A percentile compares a stretch with the other conserved stretches of the same genome.
These are phyloP conservation scores for Menidia beryllina DNA, from an alignment of 2,113 vertebrate species.

Conservation along the genomic window DNA sequence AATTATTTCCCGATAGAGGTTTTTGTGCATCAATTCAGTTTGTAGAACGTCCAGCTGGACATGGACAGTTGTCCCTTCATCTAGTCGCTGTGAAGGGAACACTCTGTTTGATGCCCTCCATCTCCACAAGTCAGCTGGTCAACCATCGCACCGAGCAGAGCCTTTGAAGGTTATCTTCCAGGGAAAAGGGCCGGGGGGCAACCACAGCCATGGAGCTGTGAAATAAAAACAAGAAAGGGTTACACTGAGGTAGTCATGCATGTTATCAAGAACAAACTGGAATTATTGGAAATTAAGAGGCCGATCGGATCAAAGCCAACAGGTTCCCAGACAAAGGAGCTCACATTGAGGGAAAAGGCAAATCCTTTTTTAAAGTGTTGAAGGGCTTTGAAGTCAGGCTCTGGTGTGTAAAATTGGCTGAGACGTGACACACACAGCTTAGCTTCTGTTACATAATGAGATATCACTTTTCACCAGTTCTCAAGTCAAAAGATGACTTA, in stretches of 20 bases:
- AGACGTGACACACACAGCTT: slow-evolving; percentile 42
- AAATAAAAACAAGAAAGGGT: slow-evolving; percentile 70
- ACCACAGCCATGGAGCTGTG: slow-evolving; percentile 63
- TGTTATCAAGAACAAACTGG: slow-evolving; percentile 40
- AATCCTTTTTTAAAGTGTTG: slow-evolving; percentile 47
- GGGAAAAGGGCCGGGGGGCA: slow-evolving; percentile 29
- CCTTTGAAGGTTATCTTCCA: slow-evolving; percentile 52
- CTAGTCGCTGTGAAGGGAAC: slow-evolving; percentile 51
- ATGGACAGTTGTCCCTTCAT: slow-evolving; percentile 49
- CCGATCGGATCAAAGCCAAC: slow-evolving; percentile 63
- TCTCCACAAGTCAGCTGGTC: slow-evolving; percentile 60
- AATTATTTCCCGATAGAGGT: slow-evolving; percentile 2
- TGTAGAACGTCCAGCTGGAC: slow-evolving; percentile 8
- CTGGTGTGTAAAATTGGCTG: slow-evolving; percentile 51
- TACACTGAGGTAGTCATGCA: slow-evolving; percentile 62
- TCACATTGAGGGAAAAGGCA: slow-evolving; percentile 47
- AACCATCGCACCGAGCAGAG: slow-evolving; percentile 47
- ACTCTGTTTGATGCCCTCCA: slow-evolving; percentile 40
- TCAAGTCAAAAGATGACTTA: slow-evolving; percentile 9
- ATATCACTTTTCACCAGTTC: slow-evolving; percentile 9
- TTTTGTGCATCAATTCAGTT: slow-evolving; percentile 8
- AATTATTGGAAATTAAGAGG: slow-evolving; percentile 63
- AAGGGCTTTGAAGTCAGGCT: slow-evolving; percentile 67
- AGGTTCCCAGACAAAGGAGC: slow-evolving; percentile 39
- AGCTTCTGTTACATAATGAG: slow-evolving; percentile 43